Percentiles rank a stretch among this genome's conserved stretches.
phyloP scores from a whole-genome alignment of 2,797 vertebrate genomes.

The Ctenochaetus hawaiiensis region DNA sequence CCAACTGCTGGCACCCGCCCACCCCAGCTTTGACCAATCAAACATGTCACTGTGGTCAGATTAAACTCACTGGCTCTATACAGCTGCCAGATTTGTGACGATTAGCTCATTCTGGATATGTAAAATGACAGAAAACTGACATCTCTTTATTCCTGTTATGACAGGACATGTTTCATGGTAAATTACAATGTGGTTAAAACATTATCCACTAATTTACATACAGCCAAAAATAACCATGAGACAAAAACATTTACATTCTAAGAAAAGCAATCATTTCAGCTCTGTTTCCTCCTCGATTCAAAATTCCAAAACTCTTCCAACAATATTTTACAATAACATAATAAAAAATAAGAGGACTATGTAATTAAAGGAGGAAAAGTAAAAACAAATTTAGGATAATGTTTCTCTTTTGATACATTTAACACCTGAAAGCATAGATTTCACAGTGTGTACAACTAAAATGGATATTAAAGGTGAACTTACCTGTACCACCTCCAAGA shows the following conservation, averaged over 20 bases:
- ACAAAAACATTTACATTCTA: background rate
- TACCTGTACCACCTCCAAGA: too few relatives aligned
- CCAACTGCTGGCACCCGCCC: slow-evolving; percentile 29
- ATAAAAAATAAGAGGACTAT: background rate
- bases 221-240: background rate
- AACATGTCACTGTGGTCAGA: slow-evolving; percentile 78
- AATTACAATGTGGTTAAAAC: background rate
- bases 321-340: background rate
- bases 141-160: slow-evolving; percentile 30
- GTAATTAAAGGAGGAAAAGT: too few relatives aligned
- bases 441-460: too few relatives aligned
- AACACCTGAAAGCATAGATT: too few relatives aligned
- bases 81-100: slow-evolving; percentile 62
- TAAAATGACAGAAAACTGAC: slow-evolving; percentile 7
- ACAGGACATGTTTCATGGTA: slow-evolving; percentile 4
- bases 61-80: slow-evolving; percentile 69
- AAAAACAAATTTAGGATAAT: too few relatives aligned
- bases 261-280: background rate
- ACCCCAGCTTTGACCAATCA: slow-evolving; percentile 71
- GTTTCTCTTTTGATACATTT: too few relatives aligned
- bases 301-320: background rate
- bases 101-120: slow-evolving; percentile 54
- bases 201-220: background rate
- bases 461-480: too few relatives aligned
- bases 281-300: background rate